Percentiles rank a stretch among this genome's conserved stretches.
These are phyloP conservation scores for Endotricha flammealis DNA, from an alignment of 2,888 invertebrate genomes.

Conservation along the genomic window DNA sequence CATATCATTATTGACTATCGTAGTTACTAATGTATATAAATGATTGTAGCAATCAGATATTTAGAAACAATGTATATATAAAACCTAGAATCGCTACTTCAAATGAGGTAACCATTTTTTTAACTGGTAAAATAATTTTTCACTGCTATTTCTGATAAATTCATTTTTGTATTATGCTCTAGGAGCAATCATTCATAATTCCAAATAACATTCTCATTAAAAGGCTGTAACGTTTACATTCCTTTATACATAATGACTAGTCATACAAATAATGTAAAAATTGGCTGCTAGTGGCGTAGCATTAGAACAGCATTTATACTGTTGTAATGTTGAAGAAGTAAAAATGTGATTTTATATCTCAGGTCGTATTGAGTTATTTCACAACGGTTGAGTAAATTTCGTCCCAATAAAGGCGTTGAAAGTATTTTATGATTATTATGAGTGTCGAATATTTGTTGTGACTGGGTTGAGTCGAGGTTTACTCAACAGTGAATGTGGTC, in stretches of 20 bases:
- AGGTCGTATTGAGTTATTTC: conserved; percentile 11
- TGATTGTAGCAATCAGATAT: conserved; percentile 34
- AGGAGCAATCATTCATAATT: not conserved
- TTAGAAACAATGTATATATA: conserved; percentile 4
- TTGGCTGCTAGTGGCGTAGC: not conserved
- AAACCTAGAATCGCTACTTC: not conserved
- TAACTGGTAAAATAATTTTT: not conserved
- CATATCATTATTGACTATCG: conserved; percentile 42
- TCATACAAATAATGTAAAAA: conserved; percentile 13
- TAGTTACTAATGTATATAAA: conserved; percentile 41
- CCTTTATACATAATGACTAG: conserved; percentile 1
- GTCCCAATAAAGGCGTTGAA: conserved; percentile 11
- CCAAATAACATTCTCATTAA: conserved; percentile 14
- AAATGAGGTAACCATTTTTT: not conserved
- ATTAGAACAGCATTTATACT: not conserved
- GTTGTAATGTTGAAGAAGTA: not conserved
- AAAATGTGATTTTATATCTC: not conserved
- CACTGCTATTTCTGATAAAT: not conserved
- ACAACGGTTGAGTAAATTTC: conserved; percentile 12
- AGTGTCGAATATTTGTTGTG: conserved; percentile 9
- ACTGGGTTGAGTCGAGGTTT: conserved; percentile 23
- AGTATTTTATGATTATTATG: conserved; percentile 7
- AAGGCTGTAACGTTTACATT: conserved; percentile 13
- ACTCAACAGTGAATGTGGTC: conserved; percentile 15
- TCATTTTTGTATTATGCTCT: too few species aligned